Conservation (phyloP, 2,888 invertebrate genomes). For the Trileptium ribeirensis region DNA sequence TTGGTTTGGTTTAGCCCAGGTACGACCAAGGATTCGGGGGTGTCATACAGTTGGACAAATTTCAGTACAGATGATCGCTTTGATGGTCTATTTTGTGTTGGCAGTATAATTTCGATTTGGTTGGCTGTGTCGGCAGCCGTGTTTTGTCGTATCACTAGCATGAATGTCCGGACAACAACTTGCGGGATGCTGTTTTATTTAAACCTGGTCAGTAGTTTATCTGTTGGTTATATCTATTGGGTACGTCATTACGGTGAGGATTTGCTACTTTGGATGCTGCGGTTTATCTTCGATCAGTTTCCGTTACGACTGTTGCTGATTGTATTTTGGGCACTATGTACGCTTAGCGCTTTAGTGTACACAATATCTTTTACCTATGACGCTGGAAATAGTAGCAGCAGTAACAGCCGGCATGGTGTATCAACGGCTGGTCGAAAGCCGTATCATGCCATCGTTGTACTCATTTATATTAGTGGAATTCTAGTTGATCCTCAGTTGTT, state of each 20-base stretch:
- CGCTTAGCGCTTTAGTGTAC: background rate
- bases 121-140: background rate
- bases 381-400: background rate
- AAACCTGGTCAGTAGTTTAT: background rate
- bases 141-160: background rate
- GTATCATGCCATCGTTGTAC: conserved; percentile 46
- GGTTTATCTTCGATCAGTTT: background rate
- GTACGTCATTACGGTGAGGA: background rate
- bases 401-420: background rate
- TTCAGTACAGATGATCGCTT: background rate
- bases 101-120: background rate
- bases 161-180: no score
- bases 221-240: background rate
- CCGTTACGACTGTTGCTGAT: background rate
- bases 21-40: background rate
- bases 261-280: background rate
- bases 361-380: no score
- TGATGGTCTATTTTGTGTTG: background rate
- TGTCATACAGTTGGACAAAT: background rate
- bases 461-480: conserved; percentile 43
- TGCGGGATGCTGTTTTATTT: background rate
- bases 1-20: no score
- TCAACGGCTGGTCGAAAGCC: conserved; percentile 42
- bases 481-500: conserved; percentile 40
- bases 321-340: background rate